Evolutionary conservation across 2,113 vertebrate genomes (phyloP).

Genomic region (Aleadryas rufinucha): DNA sequence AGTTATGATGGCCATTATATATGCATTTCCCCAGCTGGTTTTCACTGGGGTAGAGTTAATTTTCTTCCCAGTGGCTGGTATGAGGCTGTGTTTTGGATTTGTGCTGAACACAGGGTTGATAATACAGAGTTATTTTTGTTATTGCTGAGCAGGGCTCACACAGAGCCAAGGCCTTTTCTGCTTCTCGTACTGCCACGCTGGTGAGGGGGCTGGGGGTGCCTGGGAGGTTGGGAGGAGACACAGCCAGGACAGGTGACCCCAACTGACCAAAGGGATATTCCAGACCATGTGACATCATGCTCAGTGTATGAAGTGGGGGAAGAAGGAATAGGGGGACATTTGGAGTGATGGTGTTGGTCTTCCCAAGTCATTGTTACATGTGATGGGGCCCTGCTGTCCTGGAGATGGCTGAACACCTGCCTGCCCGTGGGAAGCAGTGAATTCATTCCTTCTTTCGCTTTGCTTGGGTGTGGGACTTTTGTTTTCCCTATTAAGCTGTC

Average conservation of each 20-base stretch:
- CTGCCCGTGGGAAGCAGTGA: neutral
- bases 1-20: neutral
- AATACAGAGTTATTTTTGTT: neutral
- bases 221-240: neutral
- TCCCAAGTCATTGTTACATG: rapidly evolving
- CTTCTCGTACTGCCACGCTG: rapidly evolving
- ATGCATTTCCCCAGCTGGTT: neutral
- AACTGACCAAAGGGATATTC: neutral
- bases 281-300: neutral
- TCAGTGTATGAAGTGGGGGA: neutral
- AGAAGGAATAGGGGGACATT: neutral
- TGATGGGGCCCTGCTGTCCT: neutral
- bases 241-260: neutral
- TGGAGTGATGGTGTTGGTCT: neutral
- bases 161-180: neutral
- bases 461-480: neutral
- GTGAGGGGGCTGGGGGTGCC: neutral
- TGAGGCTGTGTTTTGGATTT: neutral
- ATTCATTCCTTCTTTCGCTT: neutral
- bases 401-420: neutral
- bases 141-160: neutral
- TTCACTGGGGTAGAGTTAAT: too few species aligned
- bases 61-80: neutral
- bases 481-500: neutral
- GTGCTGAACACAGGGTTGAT: neutral